phyloP scores from a whole-genome alignment of 2,888 invertebrate genomes.

The Cantharis flavilabris region DNA sequence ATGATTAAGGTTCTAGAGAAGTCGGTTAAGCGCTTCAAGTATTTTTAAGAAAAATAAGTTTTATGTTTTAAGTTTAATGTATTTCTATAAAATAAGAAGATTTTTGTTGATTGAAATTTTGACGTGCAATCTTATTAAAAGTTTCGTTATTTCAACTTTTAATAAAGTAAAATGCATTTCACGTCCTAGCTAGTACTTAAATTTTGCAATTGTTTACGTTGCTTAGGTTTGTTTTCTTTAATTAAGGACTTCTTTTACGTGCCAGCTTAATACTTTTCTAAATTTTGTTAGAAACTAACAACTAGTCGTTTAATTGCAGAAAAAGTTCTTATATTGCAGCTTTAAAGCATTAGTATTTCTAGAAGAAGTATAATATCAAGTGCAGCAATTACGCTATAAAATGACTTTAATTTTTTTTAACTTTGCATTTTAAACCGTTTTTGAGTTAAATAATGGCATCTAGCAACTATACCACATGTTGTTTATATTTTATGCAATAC shows the following conservation, averaged over 20 bases:
- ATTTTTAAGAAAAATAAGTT: not conserved
- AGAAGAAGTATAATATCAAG: not conserved
- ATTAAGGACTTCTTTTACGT: constrained; percentile 26
- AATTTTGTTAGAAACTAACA: constrained; percentile 28
- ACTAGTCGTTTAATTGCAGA: constrained; percentile 25
- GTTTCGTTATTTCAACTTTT: not conserved
- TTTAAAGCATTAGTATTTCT: constrained; percentile 8
- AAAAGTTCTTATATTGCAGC: constrained; percentile 14
- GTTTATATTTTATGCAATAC: too few species aligned
- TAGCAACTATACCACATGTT: not conserved
- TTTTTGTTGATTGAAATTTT: not conserved
- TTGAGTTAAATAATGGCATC: not conserved
- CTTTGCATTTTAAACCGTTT: not conserved
- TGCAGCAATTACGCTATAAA: not conserved
- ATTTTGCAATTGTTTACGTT: constrained; percentile 23
- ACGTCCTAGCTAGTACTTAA: constrained; percentile 16
- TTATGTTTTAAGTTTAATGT: not conserved
- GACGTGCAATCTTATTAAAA: not conserved
- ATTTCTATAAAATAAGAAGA: not conserved
- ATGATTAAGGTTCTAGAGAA: not conserved
- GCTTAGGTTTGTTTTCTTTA: constrained; percentile 27
- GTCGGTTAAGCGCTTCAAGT: not conserved
- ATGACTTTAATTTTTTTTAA: not conserved
- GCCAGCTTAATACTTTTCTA: constrained; percentile 25
- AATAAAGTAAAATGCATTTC: constrained; percentile 7